Percentiles rank a stretch among this genome's conserved stretches.
These are phyloP conservation scores for Diceros bicornis DNA, from an alignment of 2,797 vertebrate species.

Conservation along the genomic window DNA sequence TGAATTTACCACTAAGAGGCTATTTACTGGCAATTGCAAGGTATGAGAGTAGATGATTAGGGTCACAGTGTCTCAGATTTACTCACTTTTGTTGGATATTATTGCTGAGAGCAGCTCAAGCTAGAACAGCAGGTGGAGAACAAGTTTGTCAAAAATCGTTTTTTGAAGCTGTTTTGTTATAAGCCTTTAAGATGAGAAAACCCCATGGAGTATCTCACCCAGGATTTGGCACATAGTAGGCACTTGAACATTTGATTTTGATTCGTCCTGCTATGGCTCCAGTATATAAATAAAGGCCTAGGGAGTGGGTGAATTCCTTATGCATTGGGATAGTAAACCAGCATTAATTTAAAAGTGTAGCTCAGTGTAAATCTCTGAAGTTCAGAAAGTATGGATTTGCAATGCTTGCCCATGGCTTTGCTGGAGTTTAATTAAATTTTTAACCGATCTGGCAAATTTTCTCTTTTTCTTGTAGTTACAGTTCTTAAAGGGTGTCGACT, in stretches of 20 bases:
- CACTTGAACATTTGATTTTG: constrained; percentile 5
- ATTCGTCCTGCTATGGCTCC: background rate
- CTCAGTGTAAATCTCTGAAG: constrained; percentile 17
- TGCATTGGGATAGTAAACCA: background rate
- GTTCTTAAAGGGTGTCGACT: background rate
- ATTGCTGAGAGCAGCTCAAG: constrained; percentile 39
- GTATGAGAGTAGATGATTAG: constrained; percentile 54
- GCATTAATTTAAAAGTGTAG: constrained; percentile 43
- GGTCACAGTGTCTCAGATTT: constrained; percentile 42
- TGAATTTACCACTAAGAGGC: background rate
- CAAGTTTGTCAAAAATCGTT: constrained; percentile 5
- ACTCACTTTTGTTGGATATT: background rate
- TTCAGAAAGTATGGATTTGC: constrained; percentile 16
- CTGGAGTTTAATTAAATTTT: constrained; percentile 56
- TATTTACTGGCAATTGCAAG: constrained; percentile 59
- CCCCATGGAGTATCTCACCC: background rate
- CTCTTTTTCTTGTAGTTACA: background rate
- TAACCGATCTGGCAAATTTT: background rate
- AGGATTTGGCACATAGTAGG: background rate
- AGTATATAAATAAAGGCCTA: background rate
- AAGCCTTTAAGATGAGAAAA: constrained; percentile 27
- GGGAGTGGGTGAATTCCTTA: background rate
- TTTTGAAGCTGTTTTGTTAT: constrained; percentile 53
- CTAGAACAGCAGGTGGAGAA: constrained; percentile 25
- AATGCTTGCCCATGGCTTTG: constrained; percentile 37